These are phyloP conservation scores for Patella pellucida DNA, from an alignment of 2,888 invertebrate species.

Conservation along the genomic window DNA sequence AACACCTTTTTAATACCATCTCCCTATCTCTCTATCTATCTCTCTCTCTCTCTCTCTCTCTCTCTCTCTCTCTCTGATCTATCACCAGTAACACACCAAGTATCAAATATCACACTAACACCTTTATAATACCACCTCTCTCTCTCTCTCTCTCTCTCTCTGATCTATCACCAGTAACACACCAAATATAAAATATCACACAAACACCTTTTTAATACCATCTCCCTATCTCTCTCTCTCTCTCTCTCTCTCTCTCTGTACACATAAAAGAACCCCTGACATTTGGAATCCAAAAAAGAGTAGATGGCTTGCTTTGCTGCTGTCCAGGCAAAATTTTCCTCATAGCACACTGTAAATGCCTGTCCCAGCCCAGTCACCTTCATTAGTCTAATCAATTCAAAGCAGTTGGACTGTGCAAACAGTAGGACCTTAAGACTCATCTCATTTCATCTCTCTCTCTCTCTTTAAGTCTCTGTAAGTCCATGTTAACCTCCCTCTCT, in stretches of 20 bases:
- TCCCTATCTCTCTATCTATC: conserved; percentile 11
- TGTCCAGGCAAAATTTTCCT: too few relatives aligned
- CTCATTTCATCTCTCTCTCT: neutral
- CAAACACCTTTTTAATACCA: too few relatives aligned
- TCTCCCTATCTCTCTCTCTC: conserved; percentile 13
- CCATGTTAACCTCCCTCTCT: neutral
- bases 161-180: neutral
- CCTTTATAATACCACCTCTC: neutral
- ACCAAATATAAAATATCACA: neutral
- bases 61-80: too few relatives aligned
- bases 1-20: neutral
- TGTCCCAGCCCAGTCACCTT: neutral
- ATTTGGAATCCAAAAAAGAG: too few relatives aligned
- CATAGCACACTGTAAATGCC: neutral
- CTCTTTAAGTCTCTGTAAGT: neutral
- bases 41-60: conserved; percentile 13
- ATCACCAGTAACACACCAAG: neutral
- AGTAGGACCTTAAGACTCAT: neutral
- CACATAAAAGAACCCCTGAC: too few relatives aligned
- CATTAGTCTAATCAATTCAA: neutral
- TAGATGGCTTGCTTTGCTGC: too few relatives aligned
- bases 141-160: conserved; percentile 13
- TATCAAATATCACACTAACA: neutral
- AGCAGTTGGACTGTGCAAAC: too few relatives aligned
- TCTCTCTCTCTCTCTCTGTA: conserved; percentile 11